A percentile compares a stretch with the other conserved stretches of the same genome.
Evolutionary conservation across 2,113 vertebrate genomes (phyloP).

Genomic region (Eolophus roseicapilla): DNA sequence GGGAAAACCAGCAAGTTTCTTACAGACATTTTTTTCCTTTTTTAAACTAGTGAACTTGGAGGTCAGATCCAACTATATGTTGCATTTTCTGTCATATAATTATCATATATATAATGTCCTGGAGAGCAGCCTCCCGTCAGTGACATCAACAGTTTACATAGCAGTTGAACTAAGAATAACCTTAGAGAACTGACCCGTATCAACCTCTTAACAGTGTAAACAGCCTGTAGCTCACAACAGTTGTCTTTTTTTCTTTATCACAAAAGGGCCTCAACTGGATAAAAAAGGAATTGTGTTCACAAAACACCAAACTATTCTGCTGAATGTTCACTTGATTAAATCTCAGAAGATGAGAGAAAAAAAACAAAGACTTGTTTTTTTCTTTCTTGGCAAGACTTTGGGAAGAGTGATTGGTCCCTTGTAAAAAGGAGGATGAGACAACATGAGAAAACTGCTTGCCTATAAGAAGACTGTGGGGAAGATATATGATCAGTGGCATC

Average conservation of each 20-base stretch:
- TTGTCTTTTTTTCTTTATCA: slow-evolving; percentile 1
- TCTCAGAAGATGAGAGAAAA: not conserved
- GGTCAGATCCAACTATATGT: slow-evolving; percentile 9
- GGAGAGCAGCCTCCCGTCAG: slow-evolving; percentile 21
- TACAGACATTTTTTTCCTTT: not conserved
- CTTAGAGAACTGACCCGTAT: slow-evolving; percentile 47
- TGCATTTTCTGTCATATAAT: slow-evolving; percentile 52
- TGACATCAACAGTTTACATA: slow-evolving; percentile 54
- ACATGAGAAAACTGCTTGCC: not conserved
- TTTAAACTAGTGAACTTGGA: slow-evolving; percentile 7
- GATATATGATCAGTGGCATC: not conserved
- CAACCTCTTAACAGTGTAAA: slow-evolving; percentile 48
- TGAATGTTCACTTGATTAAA: slow-evolving; percentile 14
- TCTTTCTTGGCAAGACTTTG: not conserved
- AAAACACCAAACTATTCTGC: not conserved
- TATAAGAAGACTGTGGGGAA: not conserved
- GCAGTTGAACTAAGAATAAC: slow-evolving; percentile 64
- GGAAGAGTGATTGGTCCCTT: not conserved
- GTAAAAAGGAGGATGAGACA: not conserved
- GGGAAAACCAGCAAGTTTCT: not conserved
- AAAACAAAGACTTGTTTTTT: not conserved
- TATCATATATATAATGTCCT: slow-evolving; percentile 35
- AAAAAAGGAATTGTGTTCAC: not conserved
- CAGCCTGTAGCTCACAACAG: slow-evolving; percentile 16
- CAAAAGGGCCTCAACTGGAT: not conserved